phyloP scores from a whole-genome alignment of 2,888 invertebrate genomes.

The Agrilus mali region DNA sequence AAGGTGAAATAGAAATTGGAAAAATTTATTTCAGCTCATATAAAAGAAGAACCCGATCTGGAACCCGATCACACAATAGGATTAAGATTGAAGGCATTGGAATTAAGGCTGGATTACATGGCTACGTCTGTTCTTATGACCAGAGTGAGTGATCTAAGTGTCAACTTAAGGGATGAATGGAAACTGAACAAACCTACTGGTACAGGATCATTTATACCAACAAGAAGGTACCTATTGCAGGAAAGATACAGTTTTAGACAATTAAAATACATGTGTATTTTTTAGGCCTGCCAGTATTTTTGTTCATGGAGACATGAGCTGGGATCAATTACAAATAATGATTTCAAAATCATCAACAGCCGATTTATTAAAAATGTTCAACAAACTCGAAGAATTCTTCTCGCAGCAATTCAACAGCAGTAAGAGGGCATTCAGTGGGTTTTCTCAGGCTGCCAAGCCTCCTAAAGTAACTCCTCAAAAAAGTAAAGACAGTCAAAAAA shows the following conservation, averaged over 20 bases:
- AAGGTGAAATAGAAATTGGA: not conserved
- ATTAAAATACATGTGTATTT: slow-evolving; percentile 8
- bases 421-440: slow-evolving; percentile 65
- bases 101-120: slow-evolving; percentile 94
- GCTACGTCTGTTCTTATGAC: slow-evolving; percentile 91
- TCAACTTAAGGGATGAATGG: slow-evolving; percentile 82
- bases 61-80: slow-evolving; percentile 83
- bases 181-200: slow-evolving; percentile 43
- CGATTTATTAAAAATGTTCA: slow-evolving; percentile 92
- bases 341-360: slow-evolving; percentile 95
- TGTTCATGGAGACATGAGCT: slow-evolving; percentile 81
- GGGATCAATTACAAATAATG: slow-evolving; percentile 95
- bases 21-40: slow-evolving; percentile 50
- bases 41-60: slow-evolving; percentile 78
- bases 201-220: slow-evolving; percentile 45
- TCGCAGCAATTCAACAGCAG: slow-evolving; percentile 95
- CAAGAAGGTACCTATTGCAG: slow-evolving; percentile 39
- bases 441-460: slow-evolving; percentile 24
- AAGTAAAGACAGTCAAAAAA: slow-evolving; percentile 17
- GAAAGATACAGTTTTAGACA: too few species aligned
- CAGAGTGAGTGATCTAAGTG: slow-evolving; percentile 69
- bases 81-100: slow-evolving; percentile 69
- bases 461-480: slow-evolving; percentile 26
- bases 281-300: slow-evolving; percentile 76
- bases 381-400: slow-evolving; percentile 95